Evolutionary conservation across 1,140 invertebrate genomes (phyloP).

Genomic region (Trissolcus basalis): DNA sequence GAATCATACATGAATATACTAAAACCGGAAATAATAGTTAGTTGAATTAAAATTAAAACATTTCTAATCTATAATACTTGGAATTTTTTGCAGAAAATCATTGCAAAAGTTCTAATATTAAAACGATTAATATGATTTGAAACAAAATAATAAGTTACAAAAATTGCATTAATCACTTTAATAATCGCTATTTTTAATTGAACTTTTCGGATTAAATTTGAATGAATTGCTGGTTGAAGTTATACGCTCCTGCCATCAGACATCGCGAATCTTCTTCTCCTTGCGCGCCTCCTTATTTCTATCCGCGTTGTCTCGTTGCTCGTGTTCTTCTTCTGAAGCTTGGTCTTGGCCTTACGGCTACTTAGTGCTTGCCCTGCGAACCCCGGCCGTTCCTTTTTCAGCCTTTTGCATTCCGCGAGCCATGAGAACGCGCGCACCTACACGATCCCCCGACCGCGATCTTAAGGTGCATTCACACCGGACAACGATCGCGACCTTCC

Average conservation of each 20-base stretch:
- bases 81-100: too few species aligned
- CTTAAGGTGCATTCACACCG: constrained; percentile 46
- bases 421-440: constrained; percentile 65
- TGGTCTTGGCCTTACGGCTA: constrained; percentile 57
- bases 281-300: constrained; percentile 34
- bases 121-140: too few species aligned
- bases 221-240: constrained; percentile 27
- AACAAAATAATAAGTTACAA: too few species aligned
- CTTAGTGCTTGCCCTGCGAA: constrained; percentile 66
- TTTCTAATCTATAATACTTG: too few species aligned
- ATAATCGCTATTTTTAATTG: too few species aligned
- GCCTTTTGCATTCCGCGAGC: constrained; percentile 67
- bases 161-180: too few species aligned
- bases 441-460: constrained; percentile 55
- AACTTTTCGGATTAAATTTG: too few species aligned
- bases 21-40: too few species aligned
- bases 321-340: constrained; percentile 48
- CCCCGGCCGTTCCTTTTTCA: constrained; percentile 65
- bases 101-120: too few species aligned
- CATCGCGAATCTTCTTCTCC: constrained; percentile 47
- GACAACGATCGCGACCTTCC: too few species aligned
- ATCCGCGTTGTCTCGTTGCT: constrained; percentile 46
- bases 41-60: too few species aligned
- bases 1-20: too few species aligned
- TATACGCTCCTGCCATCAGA: constrained; percentile 54